phyloP scores from a whole-genome alignment of 2,113 vertebrate genomes.

The Caretta caretta region DNA sequence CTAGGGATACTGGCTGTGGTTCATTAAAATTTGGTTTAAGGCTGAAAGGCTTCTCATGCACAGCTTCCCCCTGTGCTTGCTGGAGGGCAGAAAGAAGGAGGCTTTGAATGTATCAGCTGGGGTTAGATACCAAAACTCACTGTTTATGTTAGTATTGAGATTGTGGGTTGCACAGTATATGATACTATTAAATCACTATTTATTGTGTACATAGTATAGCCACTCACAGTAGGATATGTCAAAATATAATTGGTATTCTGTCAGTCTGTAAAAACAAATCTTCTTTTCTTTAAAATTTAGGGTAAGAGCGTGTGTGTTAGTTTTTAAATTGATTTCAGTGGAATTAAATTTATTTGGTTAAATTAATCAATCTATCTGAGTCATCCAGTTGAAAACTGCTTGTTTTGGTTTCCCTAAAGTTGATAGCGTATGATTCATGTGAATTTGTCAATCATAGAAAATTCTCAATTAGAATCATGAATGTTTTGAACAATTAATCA shows the following conservation, averaged over 20 bases:
- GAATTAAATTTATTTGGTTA: neutral
- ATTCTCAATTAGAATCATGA: neutral
- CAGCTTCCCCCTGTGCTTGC: neutral
- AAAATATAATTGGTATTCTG: neutral
- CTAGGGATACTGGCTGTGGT: neutral
- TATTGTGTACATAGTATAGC: neutral
- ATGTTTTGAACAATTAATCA: neutral
- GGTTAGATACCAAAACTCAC: neutral
- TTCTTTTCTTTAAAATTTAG: neutral
- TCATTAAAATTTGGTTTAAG: neutral
- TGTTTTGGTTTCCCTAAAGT: neutral
- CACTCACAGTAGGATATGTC: neutral
- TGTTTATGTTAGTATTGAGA: neutral
- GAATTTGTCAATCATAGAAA: neutral
- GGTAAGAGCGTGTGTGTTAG: fast-evolving
- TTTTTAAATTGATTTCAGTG: neutral
- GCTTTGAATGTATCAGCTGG: neutral
- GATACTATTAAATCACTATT: neutral
- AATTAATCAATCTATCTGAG: neutral
- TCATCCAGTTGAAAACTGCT: neutral
- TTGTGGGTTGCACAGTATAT: neutral
- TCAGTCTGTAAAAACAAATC: neutral
- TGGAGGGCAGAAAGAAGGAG: neutral
- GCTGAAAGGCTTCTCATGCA: neutral
- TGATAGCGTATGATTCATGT: neutral